Conservation (phyloP, 2,888 invertebrate species). For the Steromphala cineraria region DNA sequence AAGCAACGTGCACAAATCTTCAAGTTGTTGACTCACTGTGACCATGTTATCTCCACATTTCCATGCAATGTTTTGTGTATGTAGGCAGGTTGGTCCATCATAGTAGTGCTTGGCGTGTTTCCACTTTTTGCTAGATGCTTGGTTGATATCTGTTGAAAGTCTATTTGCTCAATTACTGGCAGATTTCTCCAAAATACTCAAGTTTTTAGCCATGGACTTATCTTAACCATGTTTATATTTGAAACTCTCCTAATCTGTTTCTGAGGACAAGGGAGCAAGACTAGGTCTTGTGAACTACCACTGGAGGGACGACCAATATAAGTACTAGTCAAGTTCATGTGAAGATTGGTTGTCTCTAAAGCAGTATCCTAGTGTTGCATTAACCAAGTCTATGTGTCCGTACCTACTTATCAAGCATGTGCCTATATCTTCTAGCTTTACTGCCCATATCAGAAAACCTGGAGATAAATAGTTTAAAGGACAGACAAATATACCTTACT, state of each 20-base stretch:
- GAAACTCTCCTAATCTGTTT: too few relatives aligned
- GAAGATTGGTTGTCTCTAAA: too few relatives aligned
- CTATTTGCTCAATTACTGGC: constrained; percentile 11
- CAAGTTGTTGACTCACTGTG: neutral
- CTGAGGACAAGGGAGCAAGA: too few relatives aligned
- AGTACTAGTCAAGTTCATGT: too few relatives aligned
- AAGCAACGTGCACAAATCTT: neutral
- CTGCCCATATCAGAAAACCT: neutral
- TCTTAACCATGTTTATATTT: too few relatives aligned
- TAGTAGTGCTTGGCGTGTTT: constrained; percentile 5
- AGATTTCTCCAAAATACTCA: constrained; percentile 8
- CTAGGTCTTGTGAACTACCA: too few relatives aligned
- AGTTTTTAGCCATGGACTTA: neutral
- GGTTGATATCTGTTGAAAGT: neutral
- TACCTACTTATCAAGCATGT: neutral
- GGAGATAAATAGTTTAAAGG: neutral
- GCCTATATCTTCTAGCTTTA: neutral
- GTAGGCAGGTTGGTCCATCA: neutral
- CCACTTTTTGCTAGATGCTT: neutral
- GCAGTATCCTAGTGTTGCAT: neutral
- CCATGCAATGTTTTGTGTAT: constrained; percentile 9
- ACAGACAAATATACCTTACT: too few relatives aligned
- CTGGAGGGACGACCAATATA: too few relatives aligned
- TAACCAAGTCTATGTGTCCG: neutral
- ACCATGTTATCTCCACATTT: constrained; percentile 3